A percentile compares a stretch with the other conserved stretches of the same genome.
Evolutionary conservation across 2,888 invertebrate species (phyloP).

Genomic region (Agonopterix subpropinquella): DNA sequence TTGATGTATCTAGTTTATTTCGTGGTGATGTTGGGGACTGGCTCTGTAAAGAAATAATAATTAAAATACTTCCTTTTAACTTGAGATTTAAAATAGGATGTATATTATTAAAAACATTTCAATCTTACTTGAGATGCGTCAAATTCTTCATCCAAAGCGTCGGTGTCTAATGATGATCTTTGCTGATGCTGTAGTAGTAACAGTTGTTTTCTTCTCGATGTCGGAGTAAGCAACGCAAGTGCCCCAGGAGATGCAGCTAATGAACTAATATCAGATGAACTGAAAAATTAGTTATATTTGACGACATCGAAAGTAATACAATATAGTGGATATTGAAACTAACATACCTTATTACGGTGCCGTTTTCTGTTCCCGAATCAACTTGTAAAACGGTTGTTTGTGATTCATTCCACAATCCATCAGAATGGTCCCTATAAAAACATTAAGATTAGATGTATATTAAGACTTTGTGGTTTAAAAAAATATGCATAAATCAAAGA

Average conservation of each 20-base stretch:
- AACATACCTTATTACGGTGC: conserved; percentile 70
- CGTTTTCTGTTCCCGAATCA: conserved; percentile 81
- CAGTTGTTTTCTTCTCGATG: conserved; percentile 85
- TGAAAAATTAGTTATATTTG: conserved; percentile 20
- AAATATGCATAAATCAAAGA: neutral
- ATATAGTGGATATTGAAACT: neutral
- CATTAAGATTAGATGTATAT: no score
- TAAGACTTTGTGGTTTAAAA: neutral
- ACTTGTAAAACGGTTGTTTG: conserved; percentile 88
- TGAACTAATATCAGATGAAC: conserved; percentile 69
- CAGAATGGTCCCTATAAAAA: conserved; percentile 83
- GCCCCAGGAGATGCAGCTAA: conserved; percentile 72
- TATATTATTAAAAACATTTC: neutral
- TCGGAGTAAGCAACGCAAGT: conserved; percentile 82
- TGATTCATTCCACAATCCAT: conserved; percentile 93
- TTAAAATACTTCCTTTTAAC: neutral
- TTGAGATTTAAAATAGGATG: neutral
- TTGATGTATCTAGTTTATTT: conserved; percentile 64
- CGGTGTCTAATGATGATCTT: conserved; percentile 89
- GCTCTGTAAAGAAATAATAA: conserved; percentile 39
- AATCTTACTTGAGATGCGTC: conserved; percentile 74
- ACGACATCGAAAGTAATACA: neutral
- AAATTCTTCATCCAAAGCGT: conserved; percentile 84
- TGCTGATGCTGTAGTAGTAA: conserved; percentile 89
- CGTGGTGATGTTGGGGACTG: conserved; percentile 72